These are phyloP conservation scores for Tetragnatha versicolor DNA, from an alignment of 1,140 invertebrate species.

Conservation along the genomic window DNA sequence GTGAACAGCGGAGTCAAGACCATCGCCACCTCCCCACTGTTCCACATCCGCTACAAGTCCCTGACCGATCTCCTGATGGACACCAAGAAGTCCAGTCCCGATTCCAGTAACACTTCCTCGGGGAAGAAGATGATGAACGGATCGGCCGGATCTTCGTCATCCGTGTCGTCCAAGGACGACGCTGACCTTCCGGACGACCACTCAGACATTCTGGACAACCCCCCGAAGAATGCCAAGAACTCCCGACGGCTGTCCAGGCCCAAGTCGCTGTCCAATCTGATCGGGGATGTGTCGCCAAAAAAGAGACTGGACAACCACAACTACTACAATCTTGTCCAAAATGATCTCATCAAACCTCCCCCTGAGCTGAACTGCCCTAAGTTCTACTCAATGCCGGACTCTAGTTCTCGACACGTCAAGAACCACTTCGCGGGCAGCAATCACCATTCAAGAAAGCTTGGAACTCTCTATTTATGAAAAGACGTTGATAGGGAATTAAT, in stretches of 20 bases:
- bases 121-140: background rate
- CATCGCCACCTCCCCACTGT: slow-evolving; percentile 76
- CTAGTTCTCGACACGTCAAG: slow-evolving; percentile 30
- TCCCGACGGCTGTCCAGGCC: slow-evolving; percentile 66
- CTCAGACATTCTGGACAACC: slow-evolving; percentile 59
- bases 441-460: slow-evolving; percentile 40
- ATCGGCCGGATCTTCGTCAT: slow-evolving; percentile 61
- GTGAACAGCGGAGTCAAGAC: slow-evolving; percentile 42
- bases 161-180: slow-evolving; percentile 68
- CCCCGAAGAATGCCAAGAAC: slow-evolving; percentile 12
- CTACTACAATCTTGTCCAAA: slow-evolving; percentile 46
- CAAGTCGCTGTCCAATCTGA: slow-evolving; percentile 78
- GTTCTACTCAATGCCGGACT: slow-evolving; percentile 47
- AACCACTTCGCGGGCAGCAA: slow-evolving; percentile 29
- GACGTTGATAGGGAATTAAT: background rate
- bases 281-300: slow-evolving; percentile 28
- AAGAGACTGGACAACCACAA: slow-evolving; percentile 46
- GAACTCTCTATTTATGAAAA: slow-evolving; percentile 48
- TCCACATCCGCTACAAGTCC: slow-evolving; percentile 84
- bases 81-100: slow-evolving; percentile 78
- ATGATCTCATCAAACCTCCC: slow-evolving; percentile 46
- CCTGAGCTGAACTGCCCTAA: slow-evolving; percentile 38
- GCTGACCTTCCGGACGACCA: slow-evolving; percentile 78
- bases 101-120: slow-evolving; percentile 71
- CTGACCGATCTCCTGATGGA: slow-evolving; percentile 74